Base-by-base conservation (phyloP, 2,113 vertebrate species). In the Hypocryptadius cinnamomeus region DNA sequence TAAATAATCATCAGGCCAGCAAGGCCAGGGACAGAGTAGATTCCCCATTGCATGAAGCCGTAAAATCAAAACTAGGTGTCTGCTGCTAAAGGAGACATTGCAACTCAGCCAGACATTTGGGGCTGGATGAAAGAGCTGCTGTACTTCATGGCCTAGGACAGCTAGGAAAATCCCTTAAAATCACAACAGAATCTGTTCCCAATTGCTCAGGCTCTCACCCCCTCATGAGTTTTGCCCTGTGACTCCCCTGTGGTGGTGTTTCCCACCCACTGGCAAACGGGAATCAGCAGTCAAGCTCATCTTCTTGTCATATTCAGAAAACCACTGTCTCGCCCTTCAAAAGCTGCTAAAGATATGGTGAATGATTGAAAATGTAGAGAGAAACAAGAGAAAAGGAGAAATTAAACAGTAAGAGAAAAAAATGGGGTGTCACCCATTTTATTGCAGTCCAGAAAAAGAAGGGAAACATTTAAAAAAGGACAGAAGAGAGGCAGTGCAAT, bases 351-450 rank as follows among this genome's bases (percentile, higher is more conserved):
- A 84, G 80, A 53, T 44, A 44, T 31, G 53, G 64, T 84, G 65
- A 84, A 60, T 80, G 61, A 39, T 64, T 74, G 77, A 66, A 89
- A 92, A 81, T 5, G 7, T 3, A 84, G 82, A 82, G 31, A 94
- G 64, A 18, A 90, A 82, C 19, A 80, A 84, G 65, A 94, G 83
- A 84, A 89, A 78, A 90, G 60, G 47, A 96, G 83, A 93, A 95
- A 90, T 70, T 79, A 72, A 93, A 87, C 85, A 96, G 93, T 37
- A 87, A 89, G 63, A 81, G 78, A 10, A 66, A 87, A 91, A 95
- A 95, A 94, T 94, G 94, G 90, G 95, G 78, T 8, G 7, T 90
- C 74, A 93, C 94, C 92, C 95, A 95, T 94, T 96, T 96, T 96
- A 96, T 96, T 96, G 90, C 79, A 90, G 88, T 81, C 15, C 48